Base-by-base conservation (phyloP, 37 sponge, comb jelly and placozoan genomes). In the Cladorhizidae sp. region DNA sequence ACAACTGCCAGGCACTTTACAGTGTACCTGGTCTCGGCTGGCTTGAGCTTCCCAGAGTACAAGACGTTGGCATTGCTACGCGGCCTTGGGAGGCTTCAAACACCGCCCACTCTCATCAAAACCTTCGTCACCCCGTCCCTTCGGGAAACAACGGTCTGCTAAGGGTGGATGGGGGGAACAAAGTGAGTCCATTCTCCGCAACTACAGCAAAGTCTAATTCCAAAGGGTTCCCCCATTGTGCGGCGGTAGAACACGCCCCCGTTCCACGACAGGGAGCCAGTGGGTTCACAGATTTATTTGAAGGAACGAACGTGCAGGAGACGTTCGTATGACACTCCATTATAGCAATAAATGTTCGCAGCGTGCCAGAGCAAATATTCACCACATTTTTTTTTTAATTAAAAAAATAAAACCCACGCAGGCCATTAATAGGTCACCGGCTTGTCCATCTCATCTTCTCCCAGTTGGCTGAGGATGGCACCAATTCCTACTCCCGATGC, bases 281-380 rank as follows among this genome's bases (percentile, higher is more conserved):
- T 65, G 67, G 67, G 67, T 65, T 65, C 7, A 26, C 62, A 17
- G 67, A 65, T 31, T 31, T 65, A 32, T 65, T 65, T 65, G 67
- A 65, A 17, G 17, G 7, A 31, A 32, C 67, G 5, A 65, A 17
- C 36, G 31, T 65, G 2, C 67, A 65, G 32, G 67, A 65, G 35
- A 65, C 67, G 32, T 65, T 65, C 12, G 67, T 65, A 31, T 65
- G 35, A 65, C 5, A 12, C 49, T 45, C 9, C 49, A 12, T 45
- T 45, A 12, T 45, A n/a, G n/a, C n/a, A n/a, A n/a, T 45, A 45
- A 12, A 45, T 45, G 49, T 45, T 12, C 9, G 49, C 49, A 45
- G 8, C 49, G 9, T 45, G 49, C 49, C 49, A 45, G 49, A 45
- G n/a, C n/a, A n/a, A n/a, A n/a, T 12, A 45, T 45, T 45, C 49